Evolutionary conservation across 2,113 vertebrate species (phyloP).

Genomic region (Phalacrocorax aristotelis): DNA sequence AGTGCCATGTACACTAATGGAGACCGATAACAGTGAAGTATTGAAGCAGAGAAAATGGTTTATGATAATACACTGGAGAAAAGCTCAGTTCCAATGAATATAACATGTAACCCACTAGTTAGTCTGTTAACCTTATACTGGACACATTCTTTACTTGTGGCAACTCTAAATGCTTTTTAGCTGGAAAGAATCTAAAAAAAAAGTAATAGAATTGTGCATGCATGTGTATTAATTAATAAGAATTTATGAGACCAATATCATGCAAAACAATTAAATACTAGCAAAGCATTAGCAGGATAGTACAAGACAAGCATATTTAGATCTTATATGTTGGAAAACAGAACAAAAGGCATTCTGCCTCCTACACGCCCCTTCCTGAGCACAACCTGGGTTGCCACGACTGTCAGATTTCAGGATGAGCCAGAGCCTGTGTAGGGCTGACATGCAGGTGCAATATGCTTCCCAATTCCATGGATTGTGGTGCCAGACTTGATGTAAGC

Average conservation of each 20-base stretch:
- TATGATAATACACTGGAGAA: neutral
- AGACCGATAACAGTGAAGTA: neutral
- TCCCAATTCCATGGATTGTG: neutral
- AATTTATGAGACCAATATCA: neutral
- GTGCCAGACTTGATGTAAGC: neutral
- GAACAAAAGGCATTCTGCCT: neutral
- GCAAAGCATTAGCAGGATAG: neutral
- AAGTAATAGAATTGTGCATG: neutral
- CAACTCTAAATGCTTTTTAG: neutral
- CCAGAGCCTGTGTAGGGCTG: neutral
- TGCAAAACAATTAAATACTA: neutral
- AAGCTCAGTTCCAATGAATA: neutral
- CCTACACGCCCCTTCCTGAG: neutral
- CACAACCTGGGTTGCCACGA: neutral
- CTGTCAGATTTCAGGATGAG: neutral
- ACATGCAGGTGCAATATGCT: neutral
- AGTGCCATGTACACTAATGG: neutral
- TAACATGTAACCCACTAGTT: neutral
- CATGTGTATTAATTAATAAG: neutral
- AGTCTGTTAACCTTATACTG: neutral
- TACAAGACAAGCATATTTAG: neutral
- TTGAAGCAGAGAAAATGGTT: neutral
- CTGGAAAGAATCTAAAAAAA: neutral
- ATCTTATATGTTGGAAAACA: neutral
- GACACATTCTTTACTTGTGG: neutral